These are phyloP conservation scores for Teinopalpus imperialis DNA, from an alignment of 2,888 invertebrate genomes.

Conservation along the genomic window DNA sequence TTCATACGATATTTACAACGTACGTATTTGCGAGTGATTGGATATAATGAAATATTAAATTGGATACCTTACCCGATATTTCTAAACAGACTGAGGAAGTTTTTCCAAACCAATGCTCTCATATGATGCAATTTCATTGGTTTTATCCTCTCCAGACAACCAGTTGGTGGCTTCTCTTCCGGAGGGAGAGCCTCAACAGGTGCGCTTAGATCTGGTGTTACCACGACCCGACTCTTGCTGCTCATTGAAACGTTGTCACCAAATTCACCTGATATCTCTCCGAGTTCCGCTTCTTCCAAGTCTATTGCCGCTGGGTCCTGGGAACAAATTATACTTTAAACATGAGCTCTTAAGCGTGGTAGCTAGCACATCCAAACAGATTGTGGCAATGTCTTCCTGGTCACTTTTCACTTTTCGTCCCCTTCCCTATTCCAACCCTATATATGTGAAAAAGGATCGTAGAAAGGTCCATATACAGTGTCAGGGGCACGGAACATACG, in stretches of 20 bases:
- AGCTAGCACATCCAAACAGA: no score
- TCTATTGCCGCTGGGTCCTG: slow-evolving; percentile 84
- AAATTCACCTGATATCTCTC: slow-evolving; percentile 93
- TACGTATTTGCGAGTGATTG: no score
- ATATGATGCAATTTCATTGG: slow-evolving; percentile 87
- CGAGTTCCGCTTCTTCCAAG: slow-evolving; percentile 85
- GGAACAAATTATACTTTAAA: slow-evolving; percentile 20
- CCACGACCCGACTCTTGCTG: slow-evolving; percentile 85
- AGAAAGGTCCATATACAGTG: no score
- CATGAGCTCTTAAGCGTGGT: no score
- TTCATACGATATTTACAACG: no score
- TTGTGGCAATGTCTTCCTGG: no score
- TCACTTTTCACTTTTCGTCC: no score
- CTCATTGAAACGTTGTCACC: slow-evolving; percentile 92
- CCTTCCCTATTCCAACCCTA: no score
- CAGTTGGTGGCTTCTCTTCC: slow-evolving; percentile 82
- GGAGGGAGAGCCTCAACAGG: slow-evolving; percentile 85
- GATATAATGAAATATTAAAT: no score
- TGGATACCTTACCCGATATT: slow-evolving; percentile 86
- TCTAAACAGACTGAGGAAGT: slow-evolving; percentile 92
- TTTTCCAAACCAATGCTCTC: slow-evolving; percentile 93
- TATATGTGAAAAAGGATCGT: no score
- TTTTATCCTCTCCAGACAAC: slow-evolving; percentile 81
- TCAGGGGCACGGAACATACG: no score
- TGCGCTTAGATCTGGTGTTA: slow-evolving; percentile 72